phyloP scores from a whole-genome alignment of 2,797 vertebrate species.

The Salmo trutta region DNA sequence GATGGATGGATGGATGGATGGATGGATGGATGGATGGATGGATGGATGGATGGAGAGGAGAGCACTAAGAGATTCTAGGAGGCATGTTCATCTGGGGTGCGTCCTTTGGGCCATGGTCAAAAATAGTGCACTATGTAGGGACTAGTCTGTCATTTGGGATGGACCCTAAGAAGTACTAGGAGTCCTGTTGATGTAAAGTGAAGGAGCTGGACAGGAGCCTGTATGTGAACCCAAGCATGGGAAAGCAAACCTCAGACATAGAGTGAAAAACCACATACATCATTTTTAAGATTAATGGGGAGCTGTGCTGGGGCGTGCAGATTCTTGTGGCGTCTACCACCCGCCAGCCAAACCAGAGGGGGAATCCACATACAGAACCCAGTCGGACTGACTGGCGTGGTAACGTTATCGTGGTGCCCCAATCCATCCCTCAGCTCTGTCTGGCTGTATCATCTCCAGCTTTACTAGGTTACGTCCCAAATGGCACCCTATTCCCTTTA shows the following conservation, averaged over 20 bases:
- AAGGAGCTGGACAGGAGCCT: constrained; percentile 48
- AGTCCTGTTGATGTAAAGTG: constrained; percentile 46
- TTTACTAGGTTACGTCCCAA: constrained; percentile 31
- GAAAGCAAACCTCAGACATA: constrained; percentile 55
- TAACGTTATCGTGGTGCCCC: constrained; percentile 8
- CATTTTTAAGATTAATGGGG: constrained; percentile 70
- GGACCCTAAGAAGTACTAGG: background rate
- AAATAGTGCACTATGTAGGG: constrained; percentile 20
- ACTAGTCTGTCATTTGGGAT: background rate
- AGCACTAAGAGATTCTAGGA: background rate
- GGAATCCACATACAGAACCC: constrained; percentile 40
- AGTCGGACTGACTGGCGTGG: constrained; percentile 43
- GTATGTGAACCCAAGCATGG: constrained; percentile 55
- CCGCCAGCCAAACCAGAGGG: constrained; percentile 57
- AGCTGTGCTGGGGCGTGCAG: constrained; percentile 56
- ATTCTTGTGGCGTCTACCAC: constrained; percentile 58
- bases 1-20: background rate
- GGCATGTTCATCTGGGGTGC: background rate
- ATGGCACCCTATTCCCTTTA: background rate
- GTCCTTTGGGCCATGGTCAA: background rate
- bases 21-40: background rate
- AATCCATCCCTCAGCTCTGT: constrained; percentile 53
- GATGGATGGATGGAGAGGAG: background rate
- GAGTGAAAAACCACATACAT: constrained; percentile 66
- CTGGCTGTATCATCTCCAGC: constrained; percentile 40